Base-by-base conservation (phyloP, 2,797 vertebrate species). In the Muscicapa comitata region DNA sequence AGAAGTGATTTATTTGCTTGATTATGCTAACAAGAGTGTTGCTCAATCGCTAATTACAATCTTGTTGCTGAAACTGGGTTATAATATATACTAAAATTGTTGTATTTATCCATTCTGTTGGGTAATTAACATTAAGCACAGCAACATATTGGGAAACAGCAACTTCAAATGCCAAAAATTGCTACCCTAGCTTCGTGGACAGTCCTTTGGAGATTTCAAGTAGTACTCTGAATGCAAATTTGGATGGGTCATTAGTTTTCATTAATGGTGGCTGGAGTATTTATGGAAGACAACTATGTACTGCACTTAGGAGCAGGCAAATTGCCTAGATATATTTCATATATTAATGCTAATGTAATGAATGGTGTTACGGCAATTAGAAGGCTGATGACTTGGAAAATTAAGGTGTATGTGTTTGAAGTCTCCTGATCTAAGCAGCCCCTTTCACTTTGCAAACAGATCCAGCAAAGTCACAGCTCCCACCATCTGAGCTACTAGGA, bases 201-300 rank as follows among this genome's bases (percentile, higher is more conserved):
- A 96, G 95, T 94, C 93, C 97, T 98, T 98, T 90, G 53, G 97
- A 98, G 97, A 97, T 87, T 97, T 97, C 84, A 86, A 48, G 57
- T 65, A 88, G 94, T 59, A 92, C 72, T 95, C 91, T 18, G 86
- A 97, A 97, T 96, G 95, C 87, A 97, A 95, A 97, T 97, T 95
- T 94, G 94, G 97, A 98, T 97, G 97, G 97, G 94, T 93, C 96
- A 98, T 98, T 98, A 98, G 96, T 98, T 98, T 97, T 97, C 96
- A 98, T 98, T 98, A 98, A 98, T 97, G 94, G 86, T 95, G 71
- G 94, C 93, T 95, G 90, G 93, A 97, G 96, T 98, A 97, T 98
- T 98, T 98, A 97, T 93, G 94, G 92, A 97, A 97, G 98, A 98
- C 98, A 98, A 97, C 98, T 97, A 95, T 97, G 96, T 85, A 97